These are phyloP conservation scores for Zootoca vivipara DNA, from an alignment of 2,113 vertebrate genomes.

Conservation along the genomic window DNA sequence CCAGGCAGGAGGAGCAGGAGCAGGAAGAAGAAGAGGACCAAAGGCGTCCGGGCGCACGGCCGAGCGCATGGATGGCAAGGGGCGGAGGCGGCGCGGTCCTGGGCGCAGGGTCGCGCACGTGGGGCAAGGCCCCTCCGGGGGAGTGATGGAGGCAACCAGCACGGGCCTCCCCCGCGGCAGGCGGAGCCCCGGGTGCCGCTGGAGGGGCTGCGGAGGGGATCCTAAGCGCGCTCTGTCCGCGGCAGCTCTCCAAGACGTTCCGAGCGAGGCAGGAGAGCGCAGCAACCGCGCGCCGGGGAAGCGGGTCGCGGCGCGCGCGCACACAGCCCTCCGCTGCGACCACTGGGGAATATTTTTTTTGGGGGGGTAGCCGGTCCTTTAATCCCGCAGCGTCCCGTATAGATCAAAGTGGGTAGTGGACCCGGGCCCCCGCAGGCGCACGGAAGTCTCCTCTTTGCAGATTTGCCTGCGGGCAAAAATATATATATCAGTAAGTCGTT, in stretches of 20 bases:
- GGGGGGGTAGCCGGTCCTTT: not conserved
- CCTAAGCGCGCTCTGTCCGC: not conserved
- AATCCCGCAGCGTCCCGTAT: not conserved
- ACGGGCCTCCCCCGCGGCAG: constrained; percentile 8
- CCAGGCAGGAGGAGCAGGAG: constrained; percentile 1
- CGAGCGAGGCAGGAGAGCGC: not conserved
- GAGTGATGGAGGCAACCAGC: not conserved
- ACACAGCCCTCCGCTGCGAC: not conserved
- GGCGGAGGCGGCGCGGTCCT: not conserved
- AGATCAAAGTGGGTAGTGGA: not conserved
- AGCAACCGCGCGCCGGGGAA: not conserved
- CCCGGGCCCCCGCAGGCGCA: not conserved
- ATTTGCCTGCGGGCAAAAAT: no score
- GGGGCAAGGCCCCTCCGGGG: constrained; percentile 42
- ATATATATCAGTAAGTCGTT: not conserved
- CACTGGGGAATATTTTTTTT: not conserved
- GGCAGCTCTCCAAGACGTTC: not conserved
- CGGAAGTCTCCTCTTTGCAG: not conserved
- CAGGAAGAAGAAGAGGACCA: not conserved
- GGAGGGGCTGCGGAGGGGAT: not conserved
- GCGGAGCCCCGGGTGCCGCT: not conserved
- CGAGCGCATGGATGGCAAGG: not conserved
- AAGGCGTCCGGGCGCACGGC: not conserved
- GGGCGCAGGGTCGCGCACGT: not conserved
- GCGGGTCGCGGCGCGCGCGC: not conserved